These are phyloP conservation scores for Tragelaphus buxtoni DNA, from an alignment of 2,113 vertebrate species.

Conservation along the genomic window DNA sequence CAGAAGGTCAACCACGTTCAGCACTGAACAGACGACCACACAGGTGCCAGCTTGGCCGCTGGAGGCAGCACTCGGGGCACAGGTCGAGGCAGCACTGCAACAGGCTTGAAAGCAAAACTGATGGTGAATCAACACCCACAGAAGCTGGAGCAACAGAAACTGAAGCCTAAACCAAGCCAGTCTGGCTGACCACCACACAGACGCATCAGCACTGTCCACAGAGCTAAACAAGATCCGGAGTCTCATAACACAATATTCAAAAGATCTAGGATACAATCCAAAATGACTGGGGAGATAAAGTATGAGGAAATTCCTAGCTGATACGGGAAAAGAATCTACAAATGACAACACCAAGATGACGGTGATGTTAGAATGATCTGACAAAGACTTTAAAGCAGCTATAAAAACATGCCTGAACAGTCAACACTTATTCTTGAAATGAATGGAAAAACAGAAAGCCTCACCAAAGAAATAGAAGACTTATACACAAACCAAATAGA, in stretches of 20 bases:
- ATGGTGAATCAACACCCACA: background rate
- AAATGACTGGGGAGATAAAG: background rate
- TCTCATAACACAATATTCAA: background rate
- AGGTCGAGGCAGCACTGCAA: background rate
- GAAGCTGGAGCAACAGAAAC: accelerated
- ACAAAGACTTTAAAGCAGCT: background rate
- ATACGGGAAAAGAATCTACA: background rate
- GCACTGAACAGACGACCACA: background rate
- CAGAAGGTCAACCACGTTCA: background rate
- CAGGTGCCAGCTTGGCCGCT: too few relatives aligned
- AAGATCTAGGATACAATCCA: background rate
- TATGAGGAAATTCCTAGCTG: background rate
- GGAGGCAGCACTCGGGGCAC: accelerated
- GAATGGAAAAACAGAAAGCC: background rate
- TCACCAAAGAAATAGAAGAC: background rate
- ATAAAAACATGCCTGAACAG: background rate
- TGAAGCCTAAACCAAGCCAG: background rate
- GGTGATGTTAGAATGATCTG: background rate
- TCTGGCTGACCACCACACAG: background rate
- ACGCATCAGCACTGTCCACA: background rate
- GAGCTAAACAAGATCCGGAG: background rate
- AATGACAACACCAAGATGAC: background rate
- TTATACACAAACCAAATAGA: background rate
- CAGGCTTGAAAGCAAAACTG: background rate
- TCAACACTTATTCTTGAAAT: background rate